Evolutionary conservation across 2,797 vertebrate genomes (phyloP).

Genomic region (Rhodeus uyekii): DNA sequence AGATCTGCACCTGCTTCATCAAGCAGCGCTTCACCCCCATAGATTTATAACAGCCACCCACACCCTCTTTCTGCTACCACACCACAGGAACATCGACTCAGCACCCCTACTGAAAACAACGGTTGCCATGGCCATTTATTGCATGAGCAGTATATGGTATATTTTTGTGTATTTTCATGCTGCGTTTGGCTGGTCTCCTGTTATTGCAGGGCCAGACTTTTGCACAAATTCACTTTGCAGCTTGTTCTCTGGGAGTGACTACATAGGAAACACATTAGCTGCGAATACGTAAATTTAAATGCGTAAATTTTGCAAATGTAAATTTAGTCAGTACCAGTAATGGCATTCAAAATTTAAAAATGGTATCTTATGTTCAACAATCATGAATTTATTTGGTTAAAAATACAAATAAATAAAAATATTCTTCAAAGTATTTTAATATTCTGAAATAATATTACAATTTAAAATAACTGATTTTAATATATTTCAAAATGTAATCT

Average conservation of each 20-base stretch:
- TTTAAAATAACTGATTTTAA: neutral
- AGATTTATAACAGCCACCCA: slow-evolving; percentile 28
- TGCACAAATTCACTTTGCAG: neutral
- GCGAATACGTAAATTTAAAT: no score
- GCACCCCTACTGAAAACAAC: neutral
- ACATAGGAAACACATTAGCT: neutral
- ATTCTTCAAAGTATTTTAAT: no score
- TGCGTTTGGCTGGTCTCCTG: neutral
- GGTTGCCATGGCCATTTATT: neutral
- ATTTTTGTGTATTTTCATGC: slow-evolving; percentile 6
- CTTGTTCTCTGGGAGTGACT: neutral
- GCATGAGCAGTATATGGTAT: neutral
- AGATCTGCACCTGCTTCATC: slow-evolving; percentile 44
- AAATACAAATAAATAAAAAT: neutral
- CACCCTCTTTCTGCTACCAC: neutral
- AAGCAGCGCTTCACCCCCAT: slow-evolving; percentile 23
- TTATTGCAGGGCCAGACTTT: neutral
- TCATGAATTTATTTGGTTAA: neutral
- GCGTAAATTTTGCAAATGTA: no score
- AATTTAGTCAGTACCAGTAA: neutral
- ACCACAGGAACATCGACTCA: neutral
- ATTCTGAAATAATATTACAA: no score
- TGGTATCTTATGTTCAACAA: no score
- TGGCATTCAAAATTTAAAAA: neutral
- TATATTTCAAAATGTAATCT: neutral